Conservation (phyloP, 1,140 invertebrate species). For the Orchesella cincta region DNA sequence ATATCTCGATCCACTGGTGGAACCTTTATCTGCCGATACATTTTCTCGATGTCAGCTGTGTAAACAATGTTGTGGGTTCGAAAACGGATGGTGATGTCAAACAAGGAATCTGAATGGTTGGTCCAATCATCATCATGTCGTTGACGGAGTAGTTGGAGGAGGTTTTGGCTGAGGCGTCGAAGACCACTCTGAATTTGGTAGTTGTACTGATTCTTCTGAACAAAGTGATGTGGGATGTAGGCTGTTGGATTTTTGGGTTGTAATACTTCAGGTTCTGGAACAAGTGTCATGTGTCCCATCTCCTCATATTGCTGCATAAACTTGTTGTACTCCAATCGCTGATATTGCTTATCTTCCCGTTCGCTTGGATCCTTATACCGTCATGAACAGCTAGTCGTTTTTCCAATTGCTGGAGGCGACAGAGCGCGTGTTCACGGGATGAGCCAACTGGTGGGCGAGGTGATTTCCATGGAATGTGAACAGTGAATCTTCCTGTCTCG, state of each 20-base stretch:
- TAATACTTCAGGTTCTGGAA: conserved; percentile 13
- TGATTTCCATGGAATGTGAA: neutral
- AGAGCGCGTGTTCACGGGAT: neutral
- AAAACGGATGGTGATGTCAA: conserved; percentile 55
- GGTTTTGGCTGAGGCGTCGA: conserved; percentile 46
- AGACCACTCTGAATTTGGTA: conserved; percentile 51
- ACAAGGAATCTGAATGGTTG: conserved; percentile 56
- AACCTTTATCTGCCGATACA: conserved; percentile 52
- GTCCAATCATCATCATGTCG: conserved; percentile 50
- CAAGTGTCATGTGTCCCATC: neutral
- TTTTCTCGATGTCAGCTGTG: conserved; percentile 56
- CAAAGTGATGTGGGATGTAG: conserved; percentile 52
- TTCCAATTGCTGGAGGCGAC: neutral
- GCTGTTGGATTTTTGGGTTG: conserved; percentile 3
- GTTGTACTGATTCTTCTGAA: conserved; percentile 45
- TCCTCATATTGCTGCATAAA: conserved; percentile 1
- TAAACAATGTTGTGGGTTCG: conserved; percentile 54
- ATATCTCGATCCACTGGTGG: conserved; percentile 32
- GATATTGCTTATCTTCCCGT: neutral
- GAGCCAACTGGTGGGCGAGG: neutral
- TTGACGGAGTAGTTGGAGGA: conserved; percentile 50
- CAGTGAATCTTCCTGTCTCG: neutral
- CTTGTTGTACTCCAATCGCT: conserved; percentile 12
- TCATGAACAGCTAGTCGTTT: neutral
- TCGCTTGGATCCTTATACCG: neutral